Evolutionary conservation across 2,113 vertebrate species (phyloP), one percentile per base, ranked within the genome.

Genomic region (Sminthopsis crassicaudata): DNA sequence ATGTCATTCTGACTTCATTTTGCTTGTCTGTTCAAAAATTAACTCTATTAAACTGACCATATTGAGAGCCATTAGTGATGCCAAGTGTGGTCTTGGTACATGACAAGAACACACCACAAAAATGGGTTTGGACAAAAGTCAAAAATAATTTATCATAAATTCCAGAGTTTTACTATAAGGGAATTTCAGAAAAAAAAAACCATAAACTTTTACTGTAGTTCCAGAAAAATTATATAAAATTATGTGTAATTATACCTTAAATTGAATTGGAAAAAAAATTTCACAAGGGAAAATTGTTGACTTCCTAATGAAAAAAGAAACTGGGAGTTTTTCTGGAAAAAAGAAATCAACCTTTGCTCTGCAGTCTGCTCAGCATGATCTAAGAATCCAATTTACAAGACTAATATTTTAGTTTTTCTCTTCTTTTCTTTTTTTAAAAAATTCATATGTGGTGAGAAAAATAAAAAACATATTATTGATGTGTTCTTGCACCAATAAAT

Each of bases 61-160:
- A 25, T 88, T 16, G 91, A 94, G 42, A 93, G 92, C 53, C 90
- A 0, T 1, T 90, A 19, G 4, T 26, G 30, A 46, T 92, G 48
- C 6, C n/a, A 76, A 89, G 53, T 54, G 9, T 94, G 53, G 93
- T 93, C 50, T 93, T 55, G 91, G 93, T 90, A 96, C 93, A 90
- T 60, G 2, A 94, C 53, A 24, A 90, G 91, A 7, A 53, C 0
- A 53, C 0, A 2, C 7, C 9, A 36, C 53, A 54, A 92, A 84
- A 0, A 60, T 36, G 30, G 54, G 25, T 42, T 52, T 27, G 94
- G 24, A 14, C 90, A 93, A 46, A 84, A 19, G 8, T 16, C 8
- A 36, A 24, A 30, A 42, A 42, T 67, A 1, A 36, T 48, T 36
- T 84, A 53, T 24, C 60, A 8, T 1, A 67, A 67, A 7, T 42